Evolutionary conservation across 64 coral and sea anemone species (phyloP), one percentile per base, ranked within the genome.

Genomic region (Cladopsammia gracilis): DNA sequence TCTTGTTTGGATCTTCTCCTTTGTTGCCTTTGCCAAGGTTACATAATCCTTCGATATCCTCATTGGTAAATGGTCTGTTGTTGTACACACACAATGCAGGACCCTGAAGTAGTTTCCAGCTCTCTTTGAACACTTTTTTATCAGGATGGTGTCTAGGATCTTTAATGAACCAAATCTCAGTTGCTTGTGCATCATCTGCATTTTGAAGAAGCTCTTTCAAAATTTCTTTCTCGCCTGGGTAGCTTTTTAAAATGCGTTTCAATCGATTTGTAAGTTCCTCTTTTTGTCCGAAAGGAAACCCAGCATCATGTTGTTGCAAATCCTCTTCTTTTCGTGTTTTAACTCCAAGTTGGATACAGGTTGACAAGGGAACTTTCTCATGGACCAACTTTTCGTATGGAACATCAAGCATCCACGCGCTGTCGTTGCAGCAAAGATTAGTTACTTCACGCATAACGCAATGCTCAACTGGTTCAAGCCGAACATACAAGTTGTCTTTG

Each of bases 121-220:
- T 82, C 7, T 96, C 57, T 88, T 89, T 76, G 76, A 96, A 96
- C 6, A 96, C 78, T 23, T 76, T 58, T 42, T 96, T 58, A 22
- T 67, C 22, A 61, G 24, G 83, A 26, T 96, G 90, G 2, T 89
- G 76, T 12, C 94, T 85, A 16, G 85, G 84, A 51, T 96, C 94
- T 45, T 89, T 87, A 25, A 95, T 95, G 53, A 95, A 95, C 15
- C 14, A 95, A 18, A 98, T 91, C 62, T 94, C 90, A n/a, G 74
- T 94, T 48, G 95, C 95, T 91, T 97, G 83, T 24, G 95, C 92
- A 78, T 97, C 95, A 59, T 97, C 95, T 49, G 95, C 95, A 66
- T 97, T 94, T 77, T 97, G 95, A 48, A 94, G 76, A 79, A 97
- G 92, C 57, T 97, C 92, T 89, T 98, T 98, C 51, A 98, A 70